Evolutionary conservation across 2,888 invertebrate genomes (phyloP).

Genomic region (Arenicola marina): DNA sequence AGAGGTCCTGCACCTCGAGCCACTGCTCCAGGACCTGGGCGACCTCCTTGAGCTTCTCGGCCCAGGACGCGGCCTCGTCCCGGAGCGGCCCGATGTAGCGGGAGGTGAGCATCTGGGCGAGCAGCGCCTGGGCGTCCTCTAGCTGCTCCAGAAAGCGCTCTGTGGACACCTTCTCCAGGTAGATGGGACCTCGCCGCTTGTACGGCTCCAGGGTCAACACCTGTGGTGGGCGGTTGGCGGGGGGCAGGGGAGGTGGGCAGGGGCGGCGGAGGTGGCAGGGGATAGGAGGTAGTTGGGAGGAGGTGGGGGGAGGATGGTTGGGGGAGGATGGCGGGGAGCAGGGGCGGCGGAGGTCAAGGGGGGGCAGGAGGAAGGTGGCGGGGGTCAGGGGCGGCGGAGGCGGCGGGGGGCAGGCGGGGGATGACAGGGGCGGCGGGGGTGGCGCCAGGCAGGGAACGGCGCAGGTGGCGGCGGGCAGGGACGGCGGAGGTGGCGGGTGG

Average conservation of each 20-base stretch:
- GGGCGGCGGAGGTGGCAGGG: too few relatives aligned
- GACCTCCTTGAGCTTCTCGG: constrained; percentile 61
- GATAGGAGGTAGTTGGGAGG: too few relatives aligned
- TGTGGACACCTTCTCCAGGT: constrained; percentile 56
- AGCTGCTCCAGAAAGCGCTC: constrained; percentile 59
- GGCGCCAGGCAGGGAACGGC: neutral
- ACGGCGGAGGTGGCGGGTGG: too few relatives aligned
- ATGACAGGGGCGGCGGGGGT: neutral
- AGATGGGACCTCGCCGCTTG: constrained; percentile 59
- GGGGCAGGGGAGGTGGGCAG: too few relatives aligned
- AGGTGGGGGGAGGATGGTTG: too few relatives aligned
- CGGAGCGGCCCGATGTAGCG: constrained; percentile 57
- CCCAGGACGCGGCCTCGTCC: constrained; percentile 60
- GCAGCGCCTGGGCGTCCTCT: constrained; percentile 59
- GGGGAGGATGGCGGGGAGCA: too few relatives aligned
- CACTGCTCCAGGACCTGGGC: constrained; percentile 59
- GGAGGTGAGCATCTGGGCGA: constrained; percentile 60
- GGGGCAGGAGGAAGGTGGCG: neutral
- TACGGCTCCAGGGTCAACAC: constrained; percentile 59
- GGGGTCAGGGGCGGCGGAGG: too few relatives aligned
- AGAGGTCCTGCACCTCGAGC: constrained; percentile 61
- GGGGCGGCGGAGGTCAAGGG: neutral
- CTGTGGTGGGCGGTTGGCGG: constrained; percentile 24
- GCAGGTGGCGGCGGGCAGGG: neutral
- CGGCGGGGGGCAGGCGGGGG: too few relatives aligned